Evolutionary conservation across 2,797 vertebrate species (phyloP), one percentile per base, ranked within the genome.

Genomic region (Anas flavirostris): DNA sequence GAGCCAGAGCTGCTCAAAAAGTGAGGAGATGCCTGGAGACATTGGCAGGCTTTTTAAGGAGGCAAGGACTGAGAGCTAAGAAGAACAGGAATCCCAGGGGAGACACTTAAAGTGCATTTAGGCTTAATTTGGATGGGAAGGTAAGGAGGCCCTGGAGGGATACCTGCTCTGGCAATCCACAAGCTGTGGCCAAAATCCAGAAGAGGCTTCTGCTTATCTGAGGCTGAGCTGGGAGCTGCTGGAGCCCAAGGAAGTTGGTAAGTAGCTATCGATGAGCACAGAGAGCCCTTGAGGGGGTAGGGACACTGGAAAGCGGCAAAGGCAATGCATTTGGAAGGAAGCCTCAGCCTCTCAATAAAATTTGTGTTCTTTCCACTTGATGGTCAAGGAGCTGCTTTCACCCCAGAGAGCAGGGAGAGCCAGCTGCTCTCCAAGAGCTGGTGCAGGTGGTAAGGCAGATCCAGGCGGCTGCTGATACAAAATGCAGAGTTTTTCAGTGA

Each of bases 121-220:
- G 52, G 63, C 44, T 94, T 94, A 91, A 95, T 96, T 94, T 95
- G 83, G 64, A 87, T 87, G 44, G 63, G 77, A 96, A 86, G 80
- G 89, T 82, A 82, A 91, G 63, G 81, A 92, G 63, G 73, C 86
- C 83, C 85, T 83, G 84, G 77, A 94, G 94, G 77, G 63, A 91
- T 86, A 94, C 95, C 93, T 94, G 81, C 41, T 68, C 75, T 85
- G 64, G 78, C 88, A 96, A 68, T 72, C 48, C 77, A 76, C 76
- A 76, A 62, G 44, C 80, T 60, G 43, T 37, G 56, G 88, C 81
- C 7, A 6, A 70, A 64, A 93, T 74, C 82, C 74, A 90, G 78
- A 86, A 62, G 68, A 78, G 62, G 58, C 86, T 90, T 72, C 88
- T 97, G 94, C 67, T 96, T 92, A 92, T 86, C 93, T 81, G 37